These are phyloP conservation scores for Natator depressus DNA, from an alignment of 2,113 vertebrate genomes.

Conservation along the genomic window DNA sequence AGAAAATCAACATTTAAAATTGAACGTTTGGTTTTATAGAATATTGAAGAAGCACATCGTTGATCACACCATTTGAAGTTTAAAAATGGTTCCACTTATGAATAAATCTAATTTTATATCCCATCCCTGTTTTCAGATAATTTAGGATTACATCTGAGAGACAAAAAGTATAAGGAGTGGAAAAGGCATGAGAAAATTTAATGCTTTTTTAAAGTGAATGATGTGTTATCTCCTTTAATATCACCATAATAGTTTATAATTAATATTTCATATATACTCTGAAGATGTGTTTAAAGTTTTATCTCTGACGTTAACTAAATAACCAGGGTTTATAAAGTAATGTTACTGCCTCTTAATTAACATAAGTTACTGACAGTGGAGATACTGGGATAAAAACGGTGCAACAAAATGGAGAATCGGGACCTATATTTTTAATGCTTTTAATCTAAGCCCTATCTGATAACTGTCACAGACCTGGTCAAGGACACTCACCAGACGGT, in stretches of 20 bases:
- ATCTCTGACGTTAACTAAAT: too few relatives aligned
- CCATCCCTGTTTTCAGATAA: background rate
- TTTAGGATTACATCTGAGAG: background rate
- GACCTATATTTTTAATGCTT: too few relatives aligned
- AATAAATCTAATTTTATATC: background rate
- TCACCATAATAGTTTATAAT: background rate
- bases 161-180: too few relatives aligned
- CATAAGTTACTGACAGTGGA: too few relatives aligned
- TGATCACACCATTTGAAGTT: background rate
- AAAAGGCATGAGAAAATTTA: too few relatives aligned
- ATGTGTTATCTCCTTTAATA: background rate
- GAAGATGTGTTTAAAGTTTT: background rate
- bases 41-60: background rate
- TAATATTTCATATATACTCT: background rate
- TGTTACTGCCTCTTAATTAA: background rate
- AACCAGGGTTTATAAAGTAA: background rate
- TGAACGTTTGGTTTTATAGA: background rate
- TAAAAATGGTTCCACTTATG: background rate
- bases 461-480: too few relatives aligned
- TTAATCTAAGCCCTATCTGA: too few relatives aligned
- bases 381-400: too few relatives aligned
- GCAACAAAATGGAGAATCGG: too few relatives aligned
- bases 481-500: too few relatives aligned
- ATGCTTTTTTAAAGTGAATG: background rate
- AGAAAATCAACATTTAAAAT: background rate